phyloP scores from a whole-genome alignment of 1,140 invertebrate genomes.

The Saxidomus purpurata region DNA sequence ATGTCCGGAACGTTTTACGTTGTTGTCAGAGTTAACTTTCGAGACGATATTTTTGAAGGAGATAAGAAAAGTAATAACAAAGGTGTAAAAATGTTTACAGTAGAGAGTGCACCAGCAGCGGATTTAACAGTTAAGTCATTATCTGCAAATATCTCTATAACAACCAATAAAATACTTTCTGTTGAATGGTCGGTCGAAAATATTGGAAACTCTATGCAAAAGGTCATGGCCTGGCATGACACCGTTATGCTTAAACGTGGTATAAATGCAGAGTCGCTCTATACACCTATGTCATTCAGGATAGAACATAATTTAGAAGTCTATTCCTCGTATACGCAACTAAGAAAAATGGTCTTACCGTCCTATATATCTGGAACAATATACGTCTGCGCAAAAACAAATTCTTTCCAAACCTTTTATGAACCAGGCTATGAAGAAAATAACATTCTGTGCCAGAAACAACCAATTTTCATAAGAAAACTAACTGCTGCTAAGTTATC shows the following conservation, averaged over 20 bases:
- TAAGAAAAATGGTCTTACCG: neutral
- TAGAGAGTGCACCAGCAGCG: neutral
- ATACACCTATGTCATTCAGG: neutral
- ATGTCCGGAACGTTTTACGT: neutral
- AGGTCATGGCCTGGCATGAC: neutral
- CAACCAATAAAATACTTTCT: neutral
- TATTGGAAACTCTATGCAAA: conserved; percentile 21
- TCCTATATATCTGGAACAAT: neutral
- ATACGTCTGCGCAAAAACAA: neutral
- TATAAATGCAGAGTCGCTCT: neutral
- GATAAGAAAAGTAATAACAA: neutral
- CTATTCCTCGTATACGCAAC: neutral
- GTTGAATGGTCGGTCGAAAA: conserved; percentile 33
- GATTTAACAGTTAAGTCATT: neutral
- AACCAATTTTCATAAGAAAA: neutral
- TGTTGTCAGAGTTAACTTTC: neutral
- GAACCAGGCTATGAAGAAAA: neutral
- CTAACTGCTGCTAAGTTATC: neutral
- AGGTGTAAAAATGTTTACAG: neutral
- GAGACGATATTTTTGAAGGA: neutral
- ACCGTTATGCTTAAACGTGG: neutral
- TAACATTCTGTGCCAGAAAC: neutral
- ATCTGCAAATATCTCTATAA: neutral
- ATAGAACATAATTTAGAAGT: neutral
- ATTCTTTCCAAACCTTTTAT: neutral